phyloP scores from a whole-genome alignment of 2,888 invertebrate species.

The Agrilus biguttatus region DNA sequence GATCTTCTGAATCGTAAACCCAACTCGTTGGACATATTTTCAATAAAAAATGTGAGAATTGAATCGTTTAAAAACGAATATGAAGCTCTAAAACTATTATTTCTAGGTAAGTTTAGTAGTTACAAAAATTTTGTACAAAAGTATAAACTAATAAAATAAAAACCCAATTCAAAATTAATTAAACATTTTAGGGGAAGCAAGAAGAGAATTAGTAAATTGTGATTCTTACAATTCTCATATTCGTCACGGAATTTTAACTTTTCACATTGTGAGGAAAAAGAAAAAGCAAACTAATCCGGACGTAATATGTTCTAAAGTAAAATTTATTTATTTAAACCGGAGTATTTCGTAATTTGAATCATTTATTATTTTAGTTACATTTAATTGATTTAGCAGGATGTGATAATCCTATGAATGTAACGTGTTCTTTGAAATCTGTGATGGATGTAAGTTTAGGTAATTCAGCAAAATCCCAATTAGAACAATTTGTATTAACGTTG shows the following conservation, averaged over 20 bases:
- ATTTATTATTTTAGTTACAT: constrained; percentile 25
- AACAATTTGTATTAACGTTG: constrained; percentile 23
- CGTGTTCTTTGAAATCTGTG: constrained; percentile 20
- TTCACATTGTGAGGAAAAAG: constrained; percentile 21
- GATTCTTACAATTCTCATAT: constrained; percentile 24
- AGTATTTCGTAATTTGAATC: constrained; percentile 1
- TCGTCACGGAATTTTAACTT: constrained; percentile 27
- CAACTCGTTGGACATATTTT: constrained; percentile 10
- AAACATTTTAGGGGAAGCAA: constrained; percentile 23
- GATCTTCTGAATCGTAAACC: constrained; percentile 24
- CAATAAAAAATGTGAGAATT: constrained; percentile 17
- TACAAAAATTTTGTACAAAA: neutral
- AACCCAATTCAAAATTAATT: neutral
- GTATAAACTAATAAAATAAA: too few relatives aligned
- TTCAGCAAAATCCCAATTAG: constrained; percentile 27
- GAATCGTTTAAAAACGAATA: constrained; percentile 18
- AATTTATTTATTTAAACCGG: neutral
- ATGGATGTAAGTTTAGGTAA: constrained; percentile 27
- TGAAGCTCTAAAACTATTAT: constrained; percentile 23
- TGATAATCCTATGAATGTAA: constrained; percentile 22
- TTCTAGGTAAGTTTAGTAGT: constrained; percentile 16
- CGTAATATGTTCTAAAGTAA: constrained; percentile 18
- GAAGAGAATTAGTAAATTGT: constrained; percentile 19
- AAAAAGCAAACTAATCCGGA: constrained; percentile 16
- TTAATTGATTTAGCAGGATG: constrained; percentile 32